Base-by-base conservation (phyloP, 2,888 invertebrate species). In the Marasmarcha lunaedactyla region DNA sequence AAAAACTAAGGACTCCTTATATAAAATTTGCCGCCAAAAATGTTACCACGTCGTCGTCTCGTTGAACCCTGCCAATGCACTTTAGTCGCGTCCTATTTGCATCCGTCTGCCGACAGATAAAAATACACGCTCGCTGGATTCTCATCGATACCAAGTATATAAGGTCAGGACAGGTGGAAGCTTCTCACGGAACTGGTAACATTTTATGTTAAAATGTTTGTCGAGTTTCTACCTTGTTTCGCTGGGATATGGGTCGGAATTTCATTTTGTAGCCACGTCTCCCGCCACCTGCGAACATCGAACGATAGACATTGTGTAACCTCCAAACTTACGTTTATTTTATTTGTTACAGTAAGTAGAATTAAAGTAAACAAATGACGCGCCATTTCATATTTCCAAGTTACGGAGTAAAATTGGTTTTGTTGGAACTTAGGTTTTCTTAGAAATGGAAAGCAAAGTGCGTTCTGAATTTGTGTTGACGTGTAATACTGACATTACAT, bases 121-220 rank as follows among this genome's bases (percentile, higher is more conserved):
- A 30, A 30, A 30, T 30, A 30, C 30, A 30, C 4, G 11, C 9
- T 4, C 4, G 55, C 52, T 47, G 51, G 43, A 48, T 45, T 11
- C 54, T 59, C 59, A 63, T 69, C 68, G 68, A 71, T 71, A 67
- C 68, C 60, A 68, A 66, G 67, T 67, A n/a, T n/a, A n/a, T n/a
- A n/a, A 61, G 68, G 63, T 55, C 56, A 55, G 53, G 57, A 49
- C 70, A 69, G 59, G 55, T 70, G 71, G 46, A 46, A 41, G 49
- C 46, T 64, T n/a, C 61, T 43, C 64, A 64, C 58, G 50, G 10
- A 30, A 4, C 30, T 30, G 30, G 9, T 10, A 30, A 9, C 11
- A 30, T 30, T 30, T 30, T 30, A 30, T 30, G 2, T 30, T 30
- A 3, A 30, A 30, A 6, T 9, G 25, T 5, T 9, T 5, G 9